Evolutionary conservation across 2,888 invertebrate species (phyloP).

Genomic region (Cheilosia impressa): DNA sequence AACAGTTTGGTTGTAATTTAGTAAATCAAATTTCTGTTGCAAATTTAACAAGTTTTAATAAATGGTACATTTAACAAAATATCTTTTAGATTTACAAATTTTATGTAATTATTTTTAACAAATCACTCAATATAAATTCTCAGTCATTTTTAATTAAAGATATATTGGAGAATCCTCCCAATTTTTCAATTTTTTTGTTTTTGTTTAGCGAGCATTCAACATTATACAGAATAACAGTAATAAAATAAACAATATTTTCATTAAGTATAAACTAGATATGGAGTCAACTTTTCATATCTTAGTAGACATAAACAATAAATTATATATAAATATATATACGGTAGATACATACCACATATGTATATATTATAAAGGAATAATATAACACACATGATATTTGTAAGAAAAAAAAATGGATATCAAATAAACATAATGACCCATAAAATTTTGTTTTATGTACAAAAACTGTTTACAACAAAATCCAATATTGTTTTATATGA

Average conservation of each 20-base stretch:
- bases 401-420: too few relatives aligned
- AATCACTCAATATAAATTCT: slow-evolving; percentile 25
- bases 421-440: too few relatives aligned
- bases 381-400: too few relatives aligned
- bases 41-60: slow-evolving; percentile 1
- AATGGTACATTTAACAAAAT: slow-evolving; percentile 1
- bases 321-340: too few relatives aligned
- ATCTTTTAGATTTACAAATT: slow-evolving; percentile 3
- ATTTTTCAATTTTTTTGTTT: slow-evolving; percentile 1
- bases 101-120: slow-evolving; percentile 16
- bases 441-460: background rate
- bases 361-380: too few relatives aligned
- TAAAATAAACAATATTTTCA: slow-evolving; percentile 1
- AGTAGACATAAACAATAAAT: background rate
- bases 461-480: background rate
- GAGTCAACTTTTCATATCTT: slow-evolving; percentile 5
- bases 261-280: background rate
- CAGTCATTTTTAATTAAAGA: slow-evolving; percentile 48
- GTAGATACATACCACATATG: too few relatives aligned
- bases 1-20: background rate
- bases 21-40: slow-evolving; percentile 6
- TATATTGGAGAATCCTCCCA: slow-evolving; percentile 15
- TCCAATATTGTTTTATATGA: background rate
- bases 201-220: slow-evolving; percentile 1
- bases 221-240: slow-evolving; percentile 15